Conservation (phyloP, 1,140 invertebrate genomes). For the Bathynomus jamesi region DNA sequence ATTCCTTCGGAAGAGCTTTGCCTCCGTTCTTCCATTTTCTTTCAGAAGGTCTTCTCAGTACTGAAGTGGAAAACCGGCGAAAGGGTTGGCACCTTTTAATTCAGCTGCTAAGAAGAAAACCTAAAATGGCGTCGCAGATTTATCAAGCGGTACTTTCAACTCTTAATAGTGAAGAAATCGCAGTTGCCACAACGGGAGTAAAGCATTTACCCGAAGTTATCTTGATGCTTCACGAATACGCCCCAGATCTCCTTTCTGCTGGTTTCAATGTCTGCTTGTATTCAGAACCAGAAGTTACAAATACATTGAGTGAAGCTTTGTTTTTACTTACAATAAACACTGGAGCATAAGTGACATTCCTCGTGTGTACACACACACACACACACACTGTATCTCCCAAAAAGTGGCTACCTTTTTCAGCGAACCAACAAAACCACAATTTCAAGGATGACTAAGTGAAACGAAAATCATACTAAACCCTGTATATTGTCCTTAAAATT, state of each 20-base stretch:
- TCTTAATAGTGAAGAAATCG: conserved; percentile 67
- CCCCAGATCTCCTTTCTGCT: conserved; percentile 1
- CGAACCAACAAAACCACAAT: too few species aligned
- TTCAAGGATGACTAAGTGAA: too few species aligned
- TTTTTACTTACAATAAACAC: conserved; percentile 10
- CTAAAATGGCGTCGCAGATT: conserved; percentile 43
- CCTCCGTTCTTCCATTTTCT: conserved; percentile 31
- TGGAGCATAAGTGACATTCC: neutral
- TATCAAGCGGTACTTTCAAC: conserved; percentile 60
- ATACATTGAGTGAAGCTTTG: neutral
- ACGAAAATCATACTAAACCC: too few species aligned
- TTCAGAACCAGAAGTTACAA: neutral
- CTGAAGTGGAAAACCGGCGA: conserved; percentile 14
- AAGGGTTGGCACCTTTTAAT: conserved; percentile 38
- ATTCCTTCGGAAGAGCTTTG: conserved; percentile 54
- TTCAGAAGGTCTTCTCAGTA: conserved; percentile 22
- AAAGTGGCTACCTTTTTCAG: too few species aligned
- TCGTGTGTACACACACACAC: too few species aligned
- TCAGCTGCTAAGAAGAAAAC: conserved; percentile 38
- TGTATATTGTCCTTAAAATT: too few species aligned
- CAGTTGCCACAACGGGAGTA: conserved; percentile 54
- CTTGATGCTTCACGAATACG: conserved; percentile 4
- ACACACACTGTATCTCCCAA: too few species aligned
- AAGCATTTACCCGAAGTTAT: conserved; percentile 3
- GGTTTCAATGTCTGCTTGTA: conserved; percentile 1